Evolutionary conservation across 2,888 invertebrate genomes (phyloP).

Genomic region (Nineta flava): DNA sequence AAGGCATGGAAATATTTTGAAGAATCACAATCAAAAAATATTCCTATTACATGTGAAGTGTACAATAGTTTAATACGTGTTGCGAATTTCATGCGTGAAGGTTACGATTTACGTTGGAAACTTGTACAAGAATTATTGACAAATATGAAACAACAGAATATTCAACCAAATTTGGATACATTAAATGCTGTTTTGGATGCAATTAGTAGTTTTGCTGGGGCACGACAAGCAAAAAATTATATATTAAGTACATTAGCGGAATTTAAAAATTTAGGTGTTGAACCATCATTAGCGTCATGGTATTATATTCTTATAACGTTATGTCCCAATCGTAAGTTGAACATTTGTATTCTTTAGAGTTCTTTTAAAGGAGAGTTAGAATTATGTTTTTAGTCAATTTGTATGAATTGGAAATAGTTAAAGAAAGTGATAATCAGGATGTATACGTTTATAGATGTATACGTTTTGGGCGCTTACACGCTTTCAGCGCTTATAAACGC

Average conservation of each 20-base stretch:
- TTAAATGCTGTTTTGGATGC: constrained; percentile 44
- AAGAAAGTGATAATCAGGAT: too few relatives aligned
- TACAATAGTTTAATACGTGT: constrained; percentile 54
- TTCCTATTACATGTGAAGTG: constrained; percentile 44
- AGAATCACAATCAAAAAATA: constrained; percentile 46
- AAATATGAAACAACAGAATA: constrained; percentile 41
- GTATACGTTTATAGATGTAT: too few relatives aligned
- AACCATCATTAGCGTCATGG: constrained; percentile 62
- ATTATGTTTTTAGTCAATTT: too few relatives aligned
- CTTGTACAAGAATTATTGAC: constrained; percentile 41
- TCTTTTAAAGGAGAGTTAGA: not conserved
- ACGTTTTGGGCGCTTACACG: too few relatives aligned
- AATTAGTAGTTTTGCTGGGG: constrained; percentile 30
- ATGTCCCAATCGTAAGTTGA: constrained; percentile 48
- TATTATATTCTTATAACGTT: constrained; percentile 53
- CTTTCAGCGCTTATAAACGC: too few relatives aligned
- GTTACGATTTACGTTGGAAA: constrained; percentile 38
- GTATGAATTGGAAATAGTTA: too few relatives aligned
- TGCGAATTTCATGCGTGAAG: constrained; percentile 46
- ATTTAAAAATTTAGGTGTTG: constrained; percentile 47
- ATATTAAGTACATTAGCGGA: constrained; percentile 40
- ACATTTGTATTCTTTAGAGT: not conserved
- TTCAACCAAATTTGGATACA: constrained; percentile 48
- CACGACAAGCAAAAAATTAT: constrained; percentile 26
- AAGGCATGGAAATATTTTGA: constrained; percentile 45